Percentiles rank a stretch among this genome's conserved stretches.
phyloP scores from a whole-genome alignment of 2,797 vertebrate genomes.

The Ciconia nigra region DNA sequence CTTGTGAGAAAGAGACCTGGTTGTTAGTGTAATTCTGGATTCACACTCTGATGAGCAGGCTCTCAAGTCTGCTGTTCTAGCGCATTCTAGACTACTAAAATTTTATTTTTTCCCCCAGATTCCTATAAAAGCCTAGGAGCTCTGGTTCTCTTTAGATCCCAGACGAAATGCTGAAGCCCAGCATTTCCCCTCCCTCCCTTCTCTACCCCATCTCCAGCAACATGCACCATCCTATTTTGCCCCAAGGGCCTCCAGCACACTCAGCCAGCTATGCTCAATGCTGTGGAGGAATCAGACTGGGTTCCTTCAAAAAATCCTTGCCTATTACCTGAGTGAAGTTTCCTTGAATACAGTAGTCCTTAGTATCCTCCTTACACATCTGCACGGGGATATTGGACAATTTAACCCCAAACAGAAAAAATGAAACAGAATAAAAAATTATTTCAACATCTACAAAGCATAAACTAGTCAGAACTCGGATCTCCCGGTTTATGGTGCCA shows the following conservation, averaged over 20 bases:
- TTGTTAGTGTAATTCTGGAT: background rate
- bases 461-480: background rate
- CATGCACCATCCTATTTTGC: background rate
- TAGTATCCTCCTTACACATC: background rate
- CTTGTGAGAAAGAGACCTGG: background rate
- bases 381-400: background rate
- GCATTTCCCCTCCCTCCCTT: background rate
- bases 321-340: background rate
- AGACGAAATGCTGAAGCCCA: background rate
- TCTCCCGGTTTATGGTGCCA: background rate
- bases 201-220: background rate
- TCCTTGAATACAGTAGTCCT: background rate
- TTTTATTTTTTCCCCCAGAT: accelerated
- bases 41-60: background rate
- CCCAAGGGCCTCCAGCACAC: background rate
- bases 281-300: background rate
- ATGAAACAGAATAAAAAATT: background rate
- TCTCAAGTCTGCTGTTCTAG: background rate
- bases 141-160: background rate
- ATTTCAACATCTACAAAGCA: background rate
- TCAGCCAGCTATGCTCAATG: background rate
- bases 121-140: background rate
- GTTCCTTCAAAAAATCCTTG: background rate
- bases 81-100: background rate
- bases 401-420: background rate